A percentile compares a stretch with the other conserved stretches of the same genome.
Evolutionary conservation across 2,113 vertebrate species (phyloP).

Genomic region (Pelvicachromis taeniatus): DNA sequence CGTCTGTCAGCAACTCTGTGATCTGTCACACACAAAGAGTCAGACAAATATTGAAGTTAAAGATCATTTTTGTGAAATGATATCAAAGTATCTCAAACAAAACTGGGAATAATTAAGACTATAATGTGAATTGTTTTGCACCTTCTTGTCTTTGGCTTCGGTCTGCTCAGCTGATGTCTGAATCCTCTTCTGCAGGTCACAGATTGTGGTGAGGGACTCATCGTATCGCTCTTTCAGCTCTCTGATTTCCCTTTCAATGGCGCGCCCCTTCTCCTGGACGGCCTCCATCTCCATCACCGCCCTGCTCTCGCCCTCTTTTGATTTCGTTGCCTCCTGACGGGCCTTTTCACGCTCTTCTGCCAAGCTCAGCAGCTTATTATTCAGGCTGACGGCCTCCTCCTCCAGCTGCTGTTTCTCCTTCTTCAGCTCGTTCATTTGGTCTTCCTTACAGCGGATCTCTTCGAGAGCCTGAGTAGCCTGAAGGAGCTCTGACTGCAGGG

Average conservation of each 20-base stretch:
- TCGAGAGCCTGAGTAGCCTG: conserved; percentile 71
- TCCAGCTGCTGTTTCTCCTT: conserved; percentile 77
- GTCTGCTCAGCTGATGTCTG: conserved; percentile 88
- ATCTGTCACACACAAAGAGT: conserved; percentile 72
- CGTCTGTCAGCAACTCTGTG: conserved; percentile 88
- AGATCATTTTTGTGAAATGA: background rate
- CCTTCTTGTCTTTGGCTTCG: conserved; percentile 95
- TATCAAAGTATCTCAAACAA: background rate
- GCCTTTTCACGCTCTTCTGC: conserved; percentile 74
- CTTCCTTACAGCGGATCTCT: conserved; percentile 72
- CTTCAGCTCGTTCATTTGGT: conserved; percentile 72
- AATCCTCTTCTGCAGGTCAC: conserved; percentile 88
- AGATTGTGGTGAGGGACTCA: conserved; percentile 81
- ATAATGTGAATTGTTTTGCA: conserved; percentile 39
- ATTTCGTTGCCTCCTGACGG: conserved; percentile 65
- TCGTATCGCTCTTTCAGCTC: conserved; percentile 89
- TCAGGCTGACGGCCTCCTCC: conserved; percentile 71
- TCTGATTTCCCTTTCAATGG: conserved; percentile 85
- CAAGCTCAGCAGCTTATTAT: conserved; percentile 67
- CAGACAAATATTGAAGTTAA: background rate
- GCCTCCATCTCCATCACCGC: conserved; percentile 75
- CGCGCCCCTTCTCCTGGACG: conserved; percentile 74
- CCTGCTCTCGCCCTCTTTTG: conserved; percentile 70
- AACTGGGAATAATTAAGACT: background rate
- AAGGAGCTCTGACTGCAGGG: conserved; percentile 78